Evolutionary conservation across 1,140 invertebrate genomes (phyloP), one percentile per base, ranked within the genome.

Genomic region (Andrena cerasifolii): DNA sequence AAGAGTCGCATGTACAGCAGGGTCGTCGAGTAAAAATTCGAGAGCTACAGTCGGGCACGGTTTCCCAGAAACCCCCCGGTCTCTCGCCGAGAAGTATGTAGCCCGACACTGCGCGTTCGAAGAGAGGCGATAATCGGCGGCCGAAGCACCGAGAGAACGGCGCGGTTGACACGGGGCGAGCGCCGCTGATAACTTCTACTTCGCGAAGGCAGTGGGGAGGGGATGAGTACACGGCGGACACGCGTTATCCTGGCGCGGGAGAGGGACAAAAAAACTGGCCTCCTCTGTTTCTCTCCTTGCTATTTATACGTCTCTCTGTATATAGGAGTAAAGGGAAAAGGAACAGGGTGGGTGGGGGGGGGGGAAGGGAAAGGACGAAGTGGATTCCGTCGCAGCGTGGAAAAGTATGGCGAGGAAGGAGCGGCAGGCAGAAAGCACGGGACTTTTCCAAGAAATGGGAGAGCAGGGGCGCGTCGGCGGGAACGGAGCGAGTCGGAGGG

Each of bases 361-460:
- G n/a, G n/a, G n/a, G n/a, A n/a, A n/a, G n/a, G n/a, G n/a, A n/a
- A n/a, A n/a, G n/a, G n/a, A n/a, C n/a, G n/a, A n/a, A 73, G 75
- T 61, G 51, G 66, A 63, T 78, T 82, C 74, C 63, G 62, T 21
- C 40, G 51, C 51, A 63, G 47, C 47, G 54, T 78, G 65, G 71
- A 72, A 84, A 78, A 80, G 66, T 54, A 78, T 63, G 58, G 54
- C 49, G 36, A 45, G 61, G 78, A 49, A 80, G 72, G 61, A 56
- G 65, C 59, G 75, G 49, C 70, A 18, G 31, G 75, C 67, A 70
- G 65, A 75, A 73, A 84, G 66, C 61, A 77, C 47, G 47, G 61
- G 79, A 78, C 68, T 84, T 84, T 84, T 84, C 79, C 51, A 67
- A 84, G 82, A 84, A 80, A 80, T 33, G 68, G 72, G 40, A 68